Base-by-base conservation (phyloP, 2,888 invertebrate genomes). In the Temnothorax rugatulus region DNA sequence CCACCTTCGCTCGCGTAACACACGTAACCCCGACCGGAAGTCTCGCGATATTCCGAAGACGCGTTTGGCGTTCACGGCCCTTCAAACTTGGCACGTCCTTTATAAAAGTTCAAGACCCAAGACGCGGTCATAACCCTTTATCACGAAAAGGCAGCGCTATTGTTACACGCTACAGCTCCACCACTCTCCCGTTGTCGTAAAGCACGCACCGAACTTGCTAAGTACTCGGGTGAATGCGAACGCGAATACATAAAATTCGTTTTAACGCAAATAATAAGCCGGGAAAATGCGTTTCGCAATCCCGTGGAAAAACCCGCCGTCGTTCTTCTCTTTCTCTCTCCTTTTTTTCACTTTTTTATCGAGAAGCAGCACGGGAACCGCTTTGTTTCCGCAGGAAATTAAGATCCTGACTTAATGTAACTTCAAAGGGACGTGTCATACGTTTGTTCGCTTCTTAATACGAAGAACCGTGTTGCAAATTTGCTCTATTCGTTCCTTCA, bases 251-350 rank as follows among this genome's bases (percentile, higher is more conserved):
- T 79, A 71, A 79, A 79, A 79, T 79, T 79, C 34, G 73, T 52
- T 71, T 71, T 71, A 77, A 59, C 73, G 79, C 79, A 79, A 71
- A 79, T 79, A 79, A 79, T 79, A 71, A 79, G 79, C 21, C 41
- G 44, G 57, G 21, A 47, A 57, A 79, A 44, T 7, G 54, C 34
- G 34, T 64, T 34, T 47, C 57, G 47, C 47, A 57, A 77, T 9
- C 57, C 57, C 41, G 47, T 18, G 34, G 21, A 59, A 59, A 59
- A 79, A 59, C 29, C 57, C 44, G 34, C 34, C 21, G 34, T 7
- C 7, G 34, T 34, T 34, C 34, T 34, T 7, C 34, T 34, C 7
- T 34, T 7, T 34, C 25, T 25, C 83, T 47, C 54, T 64, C 50
- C 18, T 34, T 34, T 8, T n/a, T 15, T 73, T 2, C 15, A 1